Conservation (phyloP, 2,113 vertebrate genomes). For the Trichomycterus rosablanca region DNA sequence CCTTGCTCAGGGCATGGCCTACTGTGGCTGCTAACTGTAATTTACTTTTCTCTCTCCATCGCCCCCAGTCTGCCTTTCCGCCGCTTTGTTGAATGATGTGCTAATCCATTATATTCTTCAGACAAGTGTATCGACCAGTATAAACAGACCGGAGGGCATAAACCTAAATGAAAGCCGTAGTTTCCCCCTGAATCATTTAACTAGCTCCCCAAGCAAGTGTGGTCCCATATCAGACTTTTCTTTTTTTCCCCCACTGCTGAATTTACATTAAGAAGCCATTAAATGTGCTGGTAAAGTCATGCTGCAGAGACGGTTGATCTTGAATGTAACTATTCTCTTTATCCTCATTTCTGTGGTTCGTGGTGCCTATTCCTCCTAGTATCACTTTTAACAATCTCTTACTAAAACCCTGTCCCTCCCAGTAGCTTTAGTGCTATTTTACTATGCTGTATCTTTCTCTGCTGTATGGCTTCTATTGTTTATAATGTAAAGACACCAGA, state of each 20-base stretch:
- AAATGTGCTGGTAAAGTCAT: slow-evolving; percentile 36
- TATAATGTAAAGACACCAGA: background rate
- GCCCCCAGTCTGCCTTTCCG: slow-evolving; percentile 82
- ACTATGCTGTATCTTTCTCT: background rate
- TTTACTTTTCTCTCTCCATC: slow-evolving; percentile 81
- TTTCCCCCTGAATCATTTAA: slow-evolving; percentile 86
- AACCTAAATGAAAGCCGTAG: slow-evolving; percentile 86
- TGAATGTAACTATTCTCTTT: slow-evolving; percentile 2
- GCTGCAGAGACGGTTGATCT: slow-evolving; percentile 26
- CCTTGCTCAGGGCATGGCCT: slow-evolving; percentile 78
- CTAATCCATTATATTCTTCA: slow-evolving; percentile 95
- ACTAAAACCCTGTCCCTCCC: no score
- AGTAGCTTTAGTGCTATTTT: background rate
- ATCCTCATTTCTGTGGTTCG: slow-evolving; percentile 14
- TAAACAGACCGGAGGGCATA: slow-evolving; percentile 93
- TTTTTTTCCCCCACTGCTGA: slow-evolving; percentile 49
- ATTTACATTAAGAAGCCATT: slow-evolving; percentile 59
- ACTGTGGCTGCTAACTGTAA: slow-evolving; percentile 77
- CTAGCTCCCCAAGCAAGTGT: slow-evolving; percentile 73
- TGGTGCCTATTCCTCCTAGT: background rate
- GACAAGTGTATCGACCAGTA: slow-evolving; percentile 94
- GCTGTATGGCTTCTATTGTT: background rate
- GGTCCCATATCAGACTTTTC: slow-evolving; percentile 65
- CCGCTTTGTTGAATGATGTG: slow-evolving; percentile 89
- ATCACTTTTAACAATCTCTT: background rate